Base-by-base conservation (phyloP, 2,113 vertebrate genomes). In the Illadopsis cleaveri region DNA sequence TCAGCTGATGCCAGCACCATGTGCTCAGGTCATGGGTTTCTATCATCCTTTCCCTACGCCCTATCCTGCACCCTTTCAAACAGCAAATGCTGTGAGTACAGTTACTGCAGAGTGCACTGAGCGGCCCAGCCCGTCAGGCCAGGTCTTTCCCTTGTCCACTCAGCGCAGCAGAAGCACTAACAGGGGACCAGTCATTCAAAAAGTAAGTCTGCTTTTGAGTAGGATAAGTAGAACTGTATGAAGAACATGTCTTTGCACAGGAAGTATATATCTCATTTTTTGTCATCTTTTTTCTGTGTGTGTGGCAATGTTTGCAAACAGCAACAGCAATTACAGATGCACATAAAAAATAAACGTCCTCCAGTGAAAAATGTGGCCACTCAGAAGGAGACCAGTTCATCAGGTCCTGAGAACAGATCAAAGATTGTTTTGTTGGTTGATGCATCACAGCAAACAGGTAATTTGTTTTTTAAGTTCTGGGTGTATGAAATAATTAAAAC, bases 401-500 rank as follows among this genome's bases (percentile, higher is more conserved):
- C 98, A 30, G 99, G 99, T 68, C 99, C 98, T 44, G 99, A 99
- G 94, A 98, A 98, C 66, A 98, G 98, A 90, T 98, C 98, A 73
- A 99, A 99, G 97, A 99, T 99, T 16, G 98, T 99, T 82, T 98
- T 99, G 90, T 97, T 99, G 92, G 99, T 99, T 92, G 99, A 99
- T 88, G 99, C 99, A 35, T 99, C 99, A 33, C 99, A 99, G 94
- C 99, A 99, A 96, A 99, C 99, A 2, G 99, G 99, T 99, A 97
- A 96, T 90, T 54, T 50, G 40, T 35, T 81, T 70, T n/a, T 56
- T 66, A 53, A 66, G 27, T 87, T 91, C 66, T 73, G 50, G 8
- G 21, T 79, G 31, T 89, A n/a, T 0, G 1, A 56, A 65, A 23
- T 72, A 40, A 30, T 30, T 64, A 78, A 38, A 84, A 60, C n/a